Conservation (phyloP, 1,140 invertebrate species). For the Ruditapes philippinarum region DNA sequence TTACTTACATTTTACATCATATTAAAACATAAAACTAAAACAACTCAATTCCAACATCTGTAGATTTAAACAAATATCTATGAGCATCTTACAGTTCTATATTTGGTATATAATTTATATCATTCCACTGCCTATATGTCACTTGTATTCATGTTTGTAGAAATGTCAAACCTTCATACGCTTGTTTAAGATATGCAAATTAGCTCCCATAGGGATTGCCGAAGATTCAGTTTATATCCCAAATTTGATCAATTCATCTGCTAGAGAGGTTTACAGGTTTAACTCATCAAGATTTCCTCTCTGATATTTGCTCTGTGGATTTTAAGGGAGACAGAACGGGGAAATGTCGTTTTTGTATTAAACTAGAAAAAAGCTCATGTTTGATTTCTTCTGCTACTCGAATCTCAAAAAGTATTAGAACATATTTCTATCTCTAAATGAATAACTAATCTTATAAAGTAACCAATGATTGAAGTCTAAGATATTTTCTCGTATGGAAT, state of each 20-base stretch:
- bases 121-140: too few species aligned
- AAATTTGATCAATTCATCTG: constrained; percentile 55
- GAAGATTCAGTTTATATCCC: constrained; percentile 38
- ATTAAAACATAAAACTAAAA: too few species aligned
- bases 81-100: too few species aligned
- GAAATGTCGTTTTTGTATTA: background rate
- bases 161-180: background rate
- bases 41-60: too few species aligned
- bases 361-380: too few species aligned
- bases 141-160: constrained; percentile 31
- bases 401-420: background rate
- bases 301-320: constrained; percentile 26
- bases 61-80: too few species aligned
- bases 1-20: too few species aligned
- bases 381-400: background rate
- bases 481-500: too few species aligned
- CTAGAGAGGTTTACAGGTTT: constrained; percentile 25
- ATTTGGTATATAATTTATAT: too few species aligned
- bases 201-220: background rate
- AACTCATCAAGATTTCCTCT: constrained; percentile 44
- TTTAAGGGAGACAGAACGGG: constrained; percentile 17
- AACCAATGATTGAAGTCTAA: background rate
- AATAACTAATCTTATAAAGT: background rate
- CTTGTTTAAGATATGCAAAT: constrained; percentile 44
- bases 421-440: background rate